Conservation (phyloP, 2,113 vertebrate species). For the Acrocephalus kingi region DNA sequence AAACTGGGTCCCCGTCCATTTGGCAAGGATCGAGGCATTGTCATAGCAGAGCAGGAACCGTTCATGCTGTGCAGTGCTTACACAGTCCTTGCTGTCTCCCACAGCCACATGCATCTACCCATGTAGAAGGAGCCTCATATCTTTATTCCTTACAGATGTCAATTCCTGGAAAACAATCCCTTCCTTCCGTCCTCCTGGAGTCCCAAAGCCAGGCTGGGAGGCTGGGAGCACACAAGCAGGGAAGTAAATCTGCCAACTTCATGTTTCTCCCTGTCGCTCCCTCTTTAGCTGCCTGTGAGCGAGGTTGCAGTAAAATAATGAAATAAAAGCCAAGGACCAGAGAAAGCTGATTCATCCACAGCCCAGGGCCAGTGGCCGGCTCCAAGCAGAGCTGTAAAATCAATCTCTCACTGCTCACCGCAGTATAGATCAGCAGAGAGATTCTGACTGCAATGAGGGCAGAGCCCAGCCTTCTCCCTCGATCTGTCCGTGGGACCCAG, state of each 20-base stretch:
- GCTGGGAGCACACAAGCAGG: not conserved
- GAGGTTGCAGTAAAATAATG: constrained; percentile 67
- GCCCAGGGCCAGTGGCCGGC: constrained; percentile 69
- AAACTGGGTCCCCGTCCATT: not conserved
- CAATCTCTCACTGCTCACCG: constrained; percentile 73
- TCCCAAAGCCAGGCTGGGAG: constrained; percentile 6
- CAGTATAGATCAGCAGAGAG: constrained; percentile 64
- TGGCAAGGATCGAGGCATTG: not conserved
- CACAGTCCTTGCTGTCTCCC: not conserved
- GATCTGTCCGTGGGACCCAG: not conserved
- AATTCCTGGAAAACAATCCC: constrained; percentile 7
- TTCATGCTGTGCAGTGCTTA: not conserved
- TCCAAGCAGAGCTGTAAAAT: constrained; percentile 72
- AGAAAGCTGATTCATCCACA: constrained; percentile 76
- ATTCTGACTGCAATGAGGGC: constrained; percentile 57
- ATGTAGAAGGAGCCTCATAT: not conserved
- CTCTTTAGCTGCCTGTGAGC: constrained; percentile 44
- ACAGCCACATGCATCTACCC: not conserved
- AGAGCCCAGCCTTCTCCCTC: constrained; percentile 5
- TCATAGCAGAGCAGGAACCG: not conserved
- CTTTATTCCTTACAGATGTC: constrained; percentile 30
- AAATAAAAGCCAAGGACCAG: constrained; percentile 70
- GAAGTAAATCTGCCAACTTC: constrained; percentile 24
- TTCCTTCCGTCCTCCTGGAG: not conserved
- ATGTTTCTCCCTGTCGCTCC: not conserved